Conservation (phyloP, 2,888 invertebrate species). For the Plutella xylostella region DNA sequence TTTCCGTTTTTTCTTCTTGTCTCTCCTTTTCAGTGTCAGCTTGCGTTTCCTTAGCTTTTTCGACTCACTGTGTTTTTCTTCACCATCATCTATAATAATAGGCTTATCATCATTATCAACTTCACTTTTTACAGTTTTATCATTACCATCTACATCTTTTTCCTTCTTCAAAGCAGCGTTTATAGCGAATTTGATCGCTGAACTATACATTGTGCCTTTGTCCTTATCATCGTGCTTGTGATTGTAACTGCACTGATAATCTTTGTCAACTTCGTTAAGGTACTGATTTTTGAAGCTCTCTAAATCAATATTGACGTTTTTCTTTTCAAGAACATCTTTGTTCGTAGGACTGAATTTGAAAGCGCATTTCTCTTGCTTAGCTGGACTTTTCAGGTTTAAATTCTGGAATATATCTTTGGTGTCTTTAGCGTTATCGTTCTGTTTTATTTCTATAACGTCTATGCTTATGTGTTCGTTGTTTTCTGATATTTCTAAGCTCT, state of each 20-base stretch:
- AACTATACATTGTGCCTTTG: slow-evolving; percentile 6
- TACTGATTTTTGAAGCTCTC: slow-evolving; percentile 48
- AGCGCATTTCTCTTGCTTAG: slow-evolving; percentile 22
- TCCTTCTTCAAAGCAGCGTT: slow-evolving; percentile 13
- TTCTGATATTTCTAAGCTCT: slow-evolving; percentile 42
- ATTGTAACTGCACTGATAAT: slow-evolving; percentile 20
- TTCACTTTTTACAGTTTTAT: background rate
- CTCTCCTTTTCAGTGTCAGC: background rate
- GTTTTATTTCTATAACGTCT: slow-evolving; percentile 28
- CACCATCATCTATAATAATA: slow-evolving; percentile 6
- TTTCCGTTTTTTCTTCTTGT: background rate
- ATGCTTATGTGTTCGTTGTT: slow-evolving; percentile 29
- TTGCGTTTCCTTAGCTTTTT: slow-evolving; percentile 14
- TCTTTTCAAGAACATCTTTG: slow-evolving; percentile 26
- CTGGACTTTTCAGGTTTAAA: slow-evolving; percentile 18
- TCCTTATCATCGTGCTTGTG: slow-evolving; percentile 18
- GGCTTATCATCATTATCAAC: background rate
- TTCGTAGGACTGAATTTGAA: slow-evolving; percentile 40
- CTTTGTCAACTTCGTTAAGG: slow-evolving; percentile 34
- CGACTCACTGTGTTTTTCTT: slow-evolving; percentile 10
- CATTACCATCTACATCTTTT: background rate
- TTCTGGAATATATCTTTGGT: slow-evolving; percentile 11
- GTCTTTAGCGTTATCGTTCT: slow-evolving; percentile 20
- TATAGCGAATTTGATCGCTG: slow-evolving; percentile 23
- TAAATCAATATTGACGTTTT: slow-evolving; percentile 33